Evolutionary conservation across 2,113 vertebrate species (phyloP), one percentile per base, ranked within the genome.

Genomic region (Mus spicilegus): DNA sequence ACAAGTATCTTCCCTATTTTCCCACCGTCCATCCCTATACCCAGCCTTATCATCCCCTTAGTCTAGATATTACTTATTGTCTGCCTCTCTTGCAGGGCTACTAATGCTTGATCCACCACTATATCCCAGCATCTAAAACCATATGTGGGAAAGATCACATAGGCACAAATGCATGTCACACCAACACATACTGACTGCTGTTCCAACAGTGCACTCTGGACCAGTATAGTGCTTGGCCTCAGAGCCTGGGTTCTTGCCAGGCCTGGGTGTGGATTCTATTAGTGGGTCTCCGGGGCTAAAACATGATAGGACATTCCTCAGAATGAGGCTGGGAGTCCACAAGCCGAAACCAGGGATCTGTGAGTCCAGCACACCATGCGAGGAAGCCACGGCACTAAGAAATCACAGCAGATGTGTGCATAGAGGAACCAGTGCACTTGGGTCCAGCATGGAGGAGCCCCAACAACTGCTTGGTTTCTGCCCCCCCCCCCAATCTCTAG

Each of bases 341-440:
- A 67, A 16, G 85, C 75, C 70, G n/a, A 33, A 46, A 30, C 56
- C 49, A n/a, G 24, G 76, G 63, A 2, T 81, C 75, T 17, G 8
- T 0, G 46, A 30, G 12, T 4, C 33, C 39, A 11, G 63, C 19
- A 0, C 1, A 20, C 14, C 17, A 19, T 51, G 6, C 36, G 6
- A 56, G 65, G 36, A 61, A 85, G 51, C 75, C 28, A 80, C 10
- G n/a, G 39, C 69, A 36, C 22, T 49, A 36, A 63, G 49, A 36
- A 94, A 80, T 58, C 36, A 20, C 1, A 70, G 26, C n/a, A 13
- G 0, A 1, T 0, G 0, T 8, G 11, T 61, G 51, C 14, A n/a
- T 3, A 1, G 28, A 24, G 65, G 46, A 65, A 30, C 10, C 19
- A 3, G 69, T 4, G 0, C 33, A 6, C 70, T 12, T 11, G 20